phyloP scores from a whole-genome alignment of 2,797 vertebrate genomes.

The Leptoclinus maculatus region DNA sequence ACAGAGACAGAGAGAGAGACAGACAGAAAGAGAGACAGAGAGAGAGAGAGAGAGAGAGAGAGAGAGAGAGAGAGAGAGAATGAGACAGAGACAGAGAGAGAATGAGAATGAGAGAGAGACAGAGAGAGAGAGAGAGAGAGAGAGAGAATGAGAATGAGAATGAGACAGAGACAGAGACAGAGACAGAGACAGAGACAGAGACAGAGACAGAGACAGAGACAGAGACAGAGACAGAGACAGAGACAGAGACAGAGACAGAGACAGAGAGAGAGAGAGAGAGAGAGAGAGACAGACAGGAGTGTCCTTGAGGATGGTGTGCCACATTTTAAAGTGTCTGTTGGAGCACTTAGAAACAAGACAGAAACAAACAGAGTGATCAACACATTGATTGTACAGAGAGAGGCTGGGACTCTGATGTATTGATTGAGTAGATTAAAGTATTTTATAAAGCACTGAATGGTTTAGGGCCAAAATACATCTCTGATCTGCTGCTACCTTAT shows the following conservation, averaged over 20 bases:
- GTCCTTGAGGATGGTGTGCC: not conserved
- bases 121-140: no score
- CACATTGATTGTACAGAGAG: not conserved
- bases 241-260: not conserved
- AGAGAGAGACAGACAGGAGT: not conserved
- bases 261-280: not conserved
- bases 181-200: no score
- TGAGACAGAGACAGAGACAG: no score
- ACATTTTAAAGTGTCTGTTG: not conserved
- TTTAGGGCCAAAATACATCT: no score
- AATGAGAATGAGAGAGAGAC: no score
- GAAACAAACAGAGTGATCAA: not conserved
- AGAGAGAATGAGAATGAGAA: no score
- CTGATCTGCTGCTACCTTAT: no score
- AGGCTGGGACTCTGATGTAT: not conserved
- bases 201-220: no score
- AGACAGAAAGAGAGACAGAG: not conserved
- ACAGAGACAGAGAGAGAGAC: not conserved
- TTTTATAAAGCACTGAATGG: no score
- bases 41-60: not conserved
- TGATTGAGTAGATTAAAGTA: no score
- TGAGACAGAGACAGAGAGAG: no score
- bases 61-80: not conserved
- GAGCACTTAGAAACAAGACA: constrained; percentile 25
- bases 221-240: not conserved